Percentiles rank a stretch among this genome's conserved stretches.
Conservation (phyloP, 2,888 invertebrate genomes). For the Calliphora vomitoria region DNA sequence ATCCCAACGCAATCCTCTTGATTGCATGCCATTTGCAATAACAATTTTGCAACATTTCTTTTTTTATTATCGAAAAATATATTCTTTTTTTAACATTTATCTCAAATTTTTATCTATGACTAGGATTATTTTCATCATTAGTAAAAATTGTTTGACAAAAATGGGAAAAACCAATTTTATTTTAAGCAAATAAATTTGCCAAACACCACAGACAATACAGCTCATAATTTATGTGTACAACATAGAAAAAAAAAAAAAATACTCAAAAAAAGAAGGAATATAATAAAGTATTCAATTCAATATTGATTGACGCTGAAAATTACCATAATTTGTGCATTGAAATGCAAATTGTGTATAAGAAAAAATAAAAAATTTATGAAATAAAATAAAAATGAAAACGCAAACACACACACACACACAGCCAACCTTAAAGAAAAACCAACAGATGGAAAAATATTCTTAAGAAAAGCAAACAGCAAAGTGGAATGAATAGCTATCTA, state of each 20-base stretch:
- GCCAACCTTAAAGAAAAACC: conserved; percentile 43
- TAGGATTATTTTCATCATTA: conserved; percentile 64
- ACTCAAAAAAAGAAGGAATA: not conserved
- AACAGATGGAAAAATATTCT: conserved; percentile 68
- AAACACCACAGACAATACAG: conserved; percentile 58
- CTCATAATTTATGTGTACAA: conserved; percentile 64
- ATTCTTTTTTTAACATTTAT: conserved; percentile 42
- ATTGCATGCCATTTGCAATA: conserved; percentile 32
- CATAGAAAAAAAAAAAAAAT: conserved; percentile 30
- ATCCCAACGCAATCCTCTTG: not conserved
- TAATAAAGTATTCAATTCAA: conserved; percentile 67
- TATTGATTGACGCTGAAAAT: conserved; percentile 73
- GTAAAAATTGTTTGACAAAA: conserved; percentile 64
- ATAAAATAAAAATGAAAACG: conserved; percentile 43
- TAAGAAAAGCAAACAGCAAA: conserved; percentile 58
- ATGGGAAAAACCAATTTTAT: conserved; percentile 59
- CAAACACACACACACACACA: not conserved
- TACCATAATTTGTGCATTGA: conserved; percentile 72
- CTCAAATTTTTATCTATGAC: conserved; percentile 19
- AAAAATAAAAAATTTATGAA: conserved; percentile 44
- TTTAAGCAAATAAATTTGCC: conserved; percentile 52
- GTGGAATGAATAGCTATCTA: conserved; percentile 23
- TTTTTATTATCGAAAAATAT: not conserved
- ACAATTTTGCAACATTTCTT: conserved; percentile 4
- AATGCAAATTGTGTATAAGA: conserved; percentile 63